Percentiles rank a stretch among this genome's conserved stretches.
Evolutionary conservation across 92 coral and sea anemone species (phyloP).

Genomic region (Parazoanthus darwini): DNA sequence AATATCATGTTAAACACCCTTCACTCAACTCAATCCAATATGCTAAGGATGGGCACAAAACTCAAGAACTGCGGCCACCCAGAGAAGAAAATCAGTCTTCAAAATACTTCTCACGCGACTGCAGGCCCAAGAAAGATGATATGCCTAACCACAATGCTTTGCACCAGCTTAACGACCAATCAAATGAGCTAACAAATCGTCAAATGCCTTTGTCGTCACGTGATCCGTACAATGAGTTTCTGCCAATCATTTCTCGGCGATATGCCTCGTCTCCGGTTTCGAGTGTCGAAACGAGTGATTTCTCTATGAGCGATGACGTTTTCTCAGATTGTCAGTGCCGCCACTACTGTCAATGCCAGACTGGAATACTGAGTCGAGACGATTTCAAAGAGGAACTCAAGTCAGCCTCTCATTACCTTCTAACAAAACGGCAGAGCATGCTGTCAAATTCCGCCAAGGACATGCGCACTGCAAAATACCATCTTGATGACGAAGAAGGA

Average conservation of each 20-base stretch:
- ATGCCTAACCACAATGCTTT: not conserved
- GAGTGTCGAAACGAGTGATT: slow-evolving; percentile 75
- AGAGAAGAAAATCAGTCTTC: not conserved
- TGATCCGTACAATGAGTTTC: not conserved
- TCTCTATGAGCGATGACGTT: slow-evolving; percentile 58
- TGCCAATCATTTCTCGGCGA: slow-evolving; percentile 6
- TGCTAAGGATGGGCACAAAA: not conserved
- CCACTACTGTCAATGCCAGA: slow-evolving; percentile 77
- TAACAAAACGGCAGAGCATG: slow-evolving; percentile 56
- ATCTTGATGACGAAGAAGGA: slow-evolving; percentile 81
- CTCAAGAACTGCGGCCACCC: not conserved
- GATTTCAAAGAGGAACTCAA: slow-evolving; percentile 84
- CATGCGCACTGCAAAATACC: slow-evolving; percentile 28
- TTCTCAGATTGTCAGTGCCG: slow-evolving; percentile 62
- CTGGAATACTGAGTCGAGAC: slow-evolving; percentile 70
- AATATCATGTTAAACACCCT: not conserved
- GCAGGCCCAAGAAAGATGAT: not conserved
- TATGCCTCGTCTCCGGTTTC: slow-evolving; percentile 71
- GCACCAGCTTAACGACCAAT: not conserved
- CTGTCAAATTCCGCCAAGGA: slow-evolving; percentile 25
- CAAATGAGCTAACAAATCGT: not conserved
- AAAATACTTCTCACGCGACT: not conserved
- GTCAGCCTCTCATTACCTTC: slow-evolving; percentile 68
- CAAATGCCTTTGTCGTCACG: not conserved
- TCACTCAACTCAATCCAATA: not conserved